A percentile compares a stretch with the other conserved stretches of the same genome.
Conservation (phyloP, 2,888 invertebrate genomes). For the Leptinotarsa juncta region DNA sequence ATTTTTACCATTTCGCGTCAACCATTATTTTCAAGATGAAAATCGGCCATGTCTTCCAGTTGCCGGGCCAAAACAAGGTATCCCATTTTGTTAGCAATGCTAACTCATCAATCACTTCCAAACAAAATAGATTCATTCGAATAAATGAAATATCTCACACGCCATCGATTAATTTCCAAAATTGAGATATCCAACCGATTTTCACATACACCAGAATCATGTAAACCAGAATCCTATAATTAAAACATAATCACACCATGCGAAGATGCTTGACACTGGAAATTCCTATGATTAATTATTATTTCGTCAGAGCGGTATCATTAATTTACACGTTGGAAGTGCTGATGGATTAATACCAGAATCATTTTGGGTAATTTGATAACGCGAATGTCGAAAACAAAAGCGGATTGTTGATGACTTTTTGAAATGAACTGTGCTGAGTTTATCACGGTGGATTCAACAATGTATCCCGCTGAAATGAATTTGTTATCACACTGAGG, state of each 20-base stretch:
- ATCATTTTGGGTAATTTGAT: conserved; percentile 29
- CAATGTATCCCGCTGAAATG: neutral
- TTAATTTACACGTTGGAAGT: conserved; percentile 43
- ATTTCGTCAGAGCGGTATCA: conserved; percentile 47
- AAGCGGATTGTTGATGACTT: conserved; percentile 20
- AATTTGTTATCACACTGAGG: conserved; percentile 23
- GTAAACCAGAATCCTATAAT: conserved; percentile 58
- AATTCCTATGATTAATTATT: conserved; percentile 56
- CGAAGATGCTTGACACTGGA: conserved; percentile 43
- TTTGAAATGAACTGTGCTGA: conserved; percentile 13
- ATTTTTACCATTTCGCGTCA: too few species aligned
- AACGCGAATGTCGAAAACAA: conserved; percentile 38
- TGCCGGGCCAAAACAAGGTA: too few species aligned
- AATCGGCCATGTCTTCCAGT: too few species aligned
- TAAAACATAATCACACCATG: conserved; percentile 56
- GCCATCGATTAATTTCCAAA: conserved; percentile 15
- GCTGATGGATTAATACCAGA: conserved; percentile 40
- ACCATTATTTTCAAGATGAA: too few species aligned
- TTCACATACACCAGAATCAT: conserved; percentile 33
- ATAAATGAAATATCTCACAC: neutral
- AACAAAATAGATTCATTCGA: neutral
- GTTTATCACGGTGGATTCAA: neutral
- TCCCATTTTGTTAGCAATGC: too few species aligned
- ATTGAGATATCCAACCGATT: conserved; percentile 13
- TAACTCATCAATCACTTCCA: too few species aligned